These are phyloP conservation scores for Ephialtes manifestator DNA, from an alignment of 2,888 invertebrate genomes.

Conservation along the genomic window DNA sequence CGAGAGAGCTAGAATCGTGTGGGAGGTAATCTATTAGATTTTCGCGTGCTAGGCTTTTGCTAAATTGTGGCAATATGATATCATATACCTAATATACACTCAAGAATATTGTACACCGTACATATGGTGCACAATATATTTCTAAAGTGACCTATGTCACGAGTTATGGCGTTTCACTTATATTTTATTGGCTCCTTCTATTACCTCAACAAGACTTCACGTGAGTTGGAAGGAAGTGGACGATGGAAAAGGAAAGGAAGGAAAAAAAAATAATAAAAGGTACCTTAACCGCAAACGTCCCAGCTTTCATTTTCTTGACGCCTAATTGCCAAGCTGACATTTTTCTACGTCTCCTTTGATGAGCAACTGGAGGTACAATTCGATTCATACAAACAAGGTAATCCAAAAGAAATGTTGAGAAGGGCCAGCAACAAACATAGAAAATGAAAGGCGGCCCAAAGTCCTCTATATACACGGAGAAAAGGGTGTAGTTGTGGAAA, in stretches of 20 bases:
- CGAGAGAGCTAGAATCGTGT: conserved; percentile 13
- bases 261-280: too few species aligned
- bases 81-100: not conserved
- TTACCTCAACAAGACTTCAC: conserved; percentile 61
- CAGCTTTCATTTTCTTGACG: too few species aligned
- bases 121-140: not conserved
- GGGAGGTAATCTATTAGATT: conserved; percentile 67
- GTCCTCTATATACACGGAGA: too few species aligned
- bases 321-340: too few species aligned
- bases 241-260: not conserved
- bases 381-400: too few species aligned
- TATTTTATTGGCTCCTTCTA: conserved; percentile 77
- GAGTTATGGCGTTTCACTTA: conserved; percentile 24
- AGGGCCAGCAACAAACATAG: too few species aligned
- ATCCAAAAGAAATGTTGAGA: too few species aligned
- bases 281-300: too few species aligned
- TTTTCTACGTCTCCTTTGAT: too few species aligned
- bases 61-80: not conserved
- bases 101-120: not conserved
- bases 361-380: too few species aligned
- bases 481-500: too few species aligned
- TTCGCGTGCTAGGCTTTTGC: conserved; percentile 29
- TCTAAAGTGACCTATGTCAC: not conserved
- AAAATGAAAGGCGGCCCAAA: too few species aligned
- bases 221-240: not conserved